A percentile compares a stretch with the other conserved stretches of the same genome.
phyloP scores from a whole-genome alignment of 2,888 invertebrate species.

The Sturmia bella region DNA sequence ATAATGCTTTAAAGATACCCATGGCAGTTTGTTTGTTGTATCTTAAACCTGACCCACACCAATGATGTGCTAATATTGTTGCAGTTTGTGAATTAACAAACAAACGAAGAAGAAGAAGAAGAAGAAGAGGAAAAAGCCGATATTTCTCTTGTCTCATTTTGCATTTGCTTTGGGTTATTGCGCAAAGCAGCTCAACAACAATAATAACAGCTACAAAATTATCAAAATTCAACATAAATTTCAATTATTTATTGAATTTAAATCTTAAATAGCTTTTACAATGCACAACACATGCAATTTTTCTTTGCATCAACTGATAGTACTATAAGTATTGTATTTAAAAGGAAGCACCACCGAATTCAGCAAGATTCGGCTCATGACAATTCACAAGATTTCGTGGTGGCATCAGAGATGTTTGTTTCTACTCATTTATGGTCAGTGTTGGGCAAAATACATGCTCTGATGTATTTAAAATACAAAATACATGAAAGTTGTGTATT shows the following conservation, averaged over 20 bases:
- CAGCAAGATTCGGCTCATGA: constrained; percentile 17
- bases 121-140: constrained; percentile 18
- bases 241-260: constrained; percentile 69
- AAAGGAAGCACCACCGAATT: constrained; percentile 10
- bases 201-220: constrained; percentile 45
- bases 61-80: constrained; percentile 68
- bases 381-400: too few species aligned
- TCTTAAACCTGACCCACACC: constrained; percentile 67
- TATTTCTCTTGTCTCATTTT: constrained; percentile 32
- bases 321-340: background rate
- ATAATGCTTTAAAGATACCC: constrained; percentile 44
- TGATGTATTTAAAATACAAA: too few species aligned
- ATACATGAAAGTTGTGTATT: too few species aligned
- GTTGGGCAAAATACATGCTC: too few species aligned
- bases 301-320: constrained; percentile 43
- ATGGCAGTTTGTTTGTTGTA: constrained; percentile 35
- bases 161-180: constrained; percentile 65
- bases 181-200: constrained; percentile 57
- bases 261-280: constrained; percentile 55
- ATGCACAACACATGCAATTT: constrained; percentile 43
- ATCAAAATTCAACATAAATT: constrained; percentile 67
- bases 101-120: too few species aligned
- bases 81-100: constrained; percentile 34
- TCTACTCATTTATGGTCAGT: too few species aligned
- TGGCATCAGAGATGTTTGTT: too few species aligned